Conservation (phyloP, 2,113 vertebrate genomes). For the Megalops atlanticus region DNA sequence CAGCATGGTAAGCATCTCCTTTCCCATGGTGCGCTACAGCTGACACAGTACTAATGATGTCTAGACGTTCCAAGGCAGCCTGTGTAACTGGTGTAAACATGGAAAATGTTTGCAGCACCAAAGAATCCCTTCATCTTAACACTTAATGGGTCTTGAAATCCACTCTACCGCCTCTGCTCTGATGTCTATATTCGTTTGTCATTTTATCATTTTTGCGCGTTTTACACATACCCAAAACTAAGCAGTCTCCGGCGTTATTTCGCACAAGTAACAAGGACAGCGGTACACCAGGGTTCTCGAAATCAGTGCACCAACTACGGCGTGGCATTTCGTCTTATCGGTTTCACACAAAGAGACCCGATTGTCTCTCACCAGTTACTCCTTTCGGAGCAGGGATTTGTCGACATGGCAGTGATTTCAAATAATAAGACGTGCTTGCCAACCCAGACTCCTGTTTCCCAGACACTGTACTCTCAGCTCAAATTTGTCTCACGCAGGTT, state of each 20-base stretch:
- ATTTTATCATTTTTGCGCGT: background rate
- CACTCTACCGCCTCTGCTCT: background rate
- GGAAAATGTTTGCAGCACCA: background rate
- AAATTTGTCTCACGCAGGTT: constrained; percentile 10
- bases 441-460: background rate
- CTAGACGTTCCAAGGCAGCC: background rate
- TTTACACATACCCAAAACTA: background rate
- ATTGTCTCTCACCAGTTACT: background rate
- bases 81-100: background rate
- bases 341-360: background rate
- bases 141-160: background rate
- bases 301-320: background rate
- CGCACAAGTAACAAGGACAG: background rate
- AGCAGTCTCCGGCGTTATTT: background rate
- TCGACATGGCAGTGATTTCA: background rate
- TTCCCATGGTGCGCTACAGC: background rate
- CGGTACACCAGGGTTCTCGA: background rate
- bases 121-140: background rate
- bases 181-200: background rate
- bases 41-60: background rate
- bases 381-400: background rate
- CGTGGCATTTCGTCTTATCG: background rate
- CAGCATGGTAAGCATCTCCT: background rate
- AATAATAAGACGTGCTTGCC: background rate
- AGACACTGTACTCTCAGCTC: background rate